Base-by-base conservation (phyloP, 2,113 vertebrate species). In the Planiliza haematocheilus region DNA sequence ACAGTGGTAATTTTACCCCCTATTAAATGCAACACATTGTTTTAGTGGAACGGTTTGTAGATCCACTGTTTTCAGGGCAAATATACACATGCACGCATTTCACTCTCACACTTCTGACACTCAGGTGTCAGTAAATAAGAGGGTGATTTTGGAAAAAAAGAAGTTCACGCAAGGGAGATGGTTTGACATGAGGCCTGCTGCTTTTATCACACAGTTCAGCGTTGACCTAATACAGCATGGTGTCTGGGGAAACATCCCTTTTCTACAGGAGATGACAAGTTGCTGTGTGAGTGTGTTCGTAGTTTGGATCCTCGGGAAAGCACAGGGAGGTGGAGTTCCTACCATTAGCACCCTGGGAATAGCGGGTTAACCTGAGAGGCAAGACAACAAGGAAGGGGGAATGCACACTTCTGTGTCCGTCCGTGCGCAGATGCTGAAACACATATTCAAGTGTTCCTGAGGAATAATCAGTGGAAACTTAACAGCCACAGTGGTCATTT, bases 191-290 rank as follows among this genome's bases (percentile, higher is more conserved):
- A 82, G 43, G 42, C 36, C 38, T 75, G 83, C 49, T 57, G 30
- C 61, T 85, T 82, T 85, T 81, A 77, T 86, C 68, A 52, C 71
- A 84, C 68, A 30, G 37, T 71, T 61, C 36, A 59, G n/a, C 64
- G 21, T 30, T 3, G 59, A 18, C n/a, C 37, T 74, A 82, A 82
- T 79, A 71, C 74, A 79, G 72, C 51, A 18, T 18, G 42, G 42
- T 49, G 58, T 77, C 63, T 20, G 11, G 36, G 55, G 62, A 69
- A 45, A 46, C 11, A 71, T 64, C 48, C 24, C 59, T 14, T 69
- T 58, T 58, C 2, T 30, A 51, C 12, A 37, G 48, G 59, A 53
- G 50, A 11, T 57, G 9, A 60, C 63, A 43, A 64, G 46, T 45
- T 41, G 14, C 8, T 55, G 21, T 65, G 1, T 51, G 20, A 13